These are phyloP conservation scores for Megaleporinus macrocephalus DNA, from an alignment of 2,113 vertebrate species.

Conservation along the genomic window DNA sequence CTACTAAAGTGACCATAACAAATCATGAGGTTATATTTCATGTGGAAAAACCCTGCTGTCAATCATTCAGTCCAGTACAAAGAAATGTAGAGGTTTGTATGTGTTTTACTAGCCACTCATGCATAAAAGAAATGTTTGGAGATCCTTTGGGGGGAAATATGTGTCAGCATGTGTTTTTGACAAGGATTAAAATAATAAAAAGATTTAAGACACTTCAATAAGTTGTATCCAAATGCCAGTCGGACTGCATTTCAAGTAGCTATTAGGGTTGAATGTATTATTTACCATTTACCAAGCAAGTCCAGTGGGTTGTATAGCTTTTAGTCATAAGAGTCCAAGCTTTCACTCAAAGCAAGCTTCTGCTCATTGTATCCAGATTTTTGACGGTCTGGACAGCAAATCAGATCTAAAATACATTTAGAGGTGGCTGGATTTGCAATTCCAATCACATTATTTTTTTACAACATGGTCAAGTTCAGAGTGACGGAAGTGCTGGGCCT, in stretches of 20 bases:
- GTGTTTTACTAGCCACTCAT: not conserved
- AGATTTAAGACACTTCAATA: not conserved
- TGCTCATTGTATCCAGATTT: too few relatives aligned
- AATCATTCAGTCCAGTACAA: not conserved
- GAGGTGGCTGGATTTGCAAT: too few relatives aligned
- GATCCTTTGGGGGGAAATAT: not conserved
- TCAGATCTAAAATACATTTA: too few relatives aligned
- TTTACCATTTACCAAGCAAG: too few relatives aligned
- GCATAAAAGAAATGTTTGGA: not conserved
- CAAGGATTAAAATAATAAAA: not conserved
- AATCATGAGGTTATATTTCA: constrained; percentile 8
- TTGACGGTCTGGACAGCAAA: too few relatives aligned
- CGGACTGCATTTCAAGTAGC: not conserved
- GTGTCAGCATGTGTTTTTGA: not conserved
- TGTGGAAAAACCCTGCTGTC: constrained; percentile 21
- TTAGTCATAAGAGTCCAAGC: too few relatives aligned
- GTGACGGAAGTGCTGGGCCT: too few relatives aligned
- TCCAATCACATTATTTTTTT: too few relatives aligned
- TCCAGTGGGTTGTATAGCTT: too few relatives aligned
- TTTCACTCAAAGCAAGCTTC: too few relatives aligned
- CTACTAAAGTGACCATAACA: constrained; percentile 23
- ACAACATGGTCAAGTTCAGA: too few relatives aligned
- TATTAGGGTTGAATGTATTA: too few relatives aligned
- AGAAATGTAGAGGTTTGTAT: not conserved
- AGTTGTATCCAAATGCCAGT: not conserved